These are phyloP conservation scores for Heterodera filipjevi DNA, from an alignment of 2,888 invertebrate species.

Conservation along the genomic window DNA sequence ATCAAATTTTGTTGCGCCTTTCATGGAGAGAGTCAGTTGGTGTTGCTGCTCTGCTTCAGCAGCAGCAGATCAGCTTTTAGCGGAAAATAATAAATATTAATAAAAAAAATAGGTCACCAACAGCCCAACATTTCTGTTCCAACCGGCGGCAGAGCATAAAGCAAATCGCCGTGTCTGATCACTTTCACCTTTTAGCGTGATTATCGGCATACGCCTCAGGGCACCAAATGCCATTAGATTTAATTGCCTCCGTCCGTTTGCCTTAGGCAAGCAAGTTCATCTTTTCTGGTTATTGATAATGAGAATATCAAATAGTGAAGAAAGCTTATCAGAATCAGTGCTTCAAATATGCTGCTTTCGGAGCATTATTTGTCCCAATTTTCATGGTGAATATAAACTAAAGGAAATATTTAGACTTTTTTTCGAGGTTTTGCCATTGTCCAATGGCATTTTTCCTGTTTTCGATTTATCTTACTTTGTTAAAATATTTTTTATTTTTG, in stretches of 20 bases:
- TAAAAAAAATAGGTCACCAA: neutral
- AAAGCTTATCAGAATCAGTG: too few relatives aligned
- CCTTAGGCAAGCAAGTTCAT: too few relatives aligned
- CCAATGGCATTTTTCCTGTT: neutral
- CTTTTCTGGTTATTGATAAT: too few relatives aligned
- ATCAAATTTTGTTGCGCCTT: slow-evolving; percentile 3
- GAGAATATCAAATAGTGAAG: too few relatives aligned
- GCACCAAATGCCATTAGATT: neutral
- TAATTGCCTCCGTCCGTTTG: neutral
- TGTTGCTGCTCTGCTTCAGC: neutral
- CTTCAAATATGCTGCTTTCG: too few relatives aligned
- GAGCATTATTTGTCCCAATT: neutral
- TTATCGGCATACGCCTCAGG: neutral
- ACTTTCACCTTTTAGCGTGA: neutral
- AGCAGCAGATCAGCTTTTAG: neutral
- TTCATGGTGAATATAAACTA: too few relatives aligned
- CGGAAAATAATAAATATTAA: neutral
- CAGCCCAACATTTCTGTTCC: neutral
- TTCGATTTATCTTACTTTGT: neutral
- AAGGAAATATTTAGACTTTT: neutral
- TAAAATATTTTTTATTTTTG: neutral
- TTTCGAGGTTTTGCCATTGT: neutral
- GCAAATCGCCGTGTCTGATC: neutral
- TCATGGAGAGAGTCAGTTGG: neutral
- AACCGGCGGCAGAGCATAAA: neutral